These are phyloP conservation scores for Ascidia mentula DNA, from an alignment of 23 tunicate genomes.

Conservation along the genomic window DNA sequence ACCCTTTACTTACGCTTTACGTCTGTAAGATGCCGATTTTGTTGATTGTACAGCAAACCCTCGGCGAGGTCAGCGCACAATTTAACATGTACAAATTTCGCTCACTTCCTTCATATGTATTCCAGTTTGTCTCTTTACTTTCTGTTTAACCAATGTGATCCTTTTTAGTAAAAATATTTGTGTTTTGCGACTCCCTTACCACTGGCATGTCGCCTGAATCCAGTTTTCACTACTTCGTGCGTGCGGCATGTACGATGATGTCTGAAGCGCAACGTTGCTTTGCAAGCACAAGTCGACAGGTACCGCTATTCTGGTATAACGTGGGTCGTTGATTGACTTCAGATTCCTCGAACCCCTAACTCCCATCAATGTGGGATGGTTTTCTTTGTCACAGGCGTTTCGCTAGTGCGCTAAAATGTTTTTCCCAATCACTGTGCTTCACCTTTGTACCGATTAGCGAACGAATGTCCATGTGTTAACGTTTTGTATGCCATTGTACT, in stretches of 20 bases:
- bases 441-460: conserved; percentile 11
- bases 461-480: neutral
- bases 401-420: neutral
- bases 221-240: neutral
- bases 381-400: neutral
- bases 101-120: conserved; percentile 3
- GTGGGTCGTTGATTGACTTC: no score
- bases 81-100: neutral
- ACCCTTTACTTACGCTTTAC: no score
- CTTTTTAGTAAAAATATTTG: no score
- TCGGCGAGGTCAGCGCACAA: neutral
- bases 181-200: no score
- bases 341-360: no score
- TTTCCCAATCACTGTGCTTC: neutral
- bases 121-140: neutral
- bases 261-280: neutral
- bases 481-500: conserved; percentile 12
- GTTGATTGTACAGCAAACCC: no score
- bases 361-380: neutral
- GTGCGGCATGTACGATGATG: conserved; percentile 14
- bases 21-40: no score
- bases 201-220: no score
- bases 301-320: neutral
- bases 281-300: neutral
- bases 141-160: neutral